Evolutionary conservation across 2,113 vertebrate genomes (phyloP).

Genomic region (Aix galericulata): DNA sequence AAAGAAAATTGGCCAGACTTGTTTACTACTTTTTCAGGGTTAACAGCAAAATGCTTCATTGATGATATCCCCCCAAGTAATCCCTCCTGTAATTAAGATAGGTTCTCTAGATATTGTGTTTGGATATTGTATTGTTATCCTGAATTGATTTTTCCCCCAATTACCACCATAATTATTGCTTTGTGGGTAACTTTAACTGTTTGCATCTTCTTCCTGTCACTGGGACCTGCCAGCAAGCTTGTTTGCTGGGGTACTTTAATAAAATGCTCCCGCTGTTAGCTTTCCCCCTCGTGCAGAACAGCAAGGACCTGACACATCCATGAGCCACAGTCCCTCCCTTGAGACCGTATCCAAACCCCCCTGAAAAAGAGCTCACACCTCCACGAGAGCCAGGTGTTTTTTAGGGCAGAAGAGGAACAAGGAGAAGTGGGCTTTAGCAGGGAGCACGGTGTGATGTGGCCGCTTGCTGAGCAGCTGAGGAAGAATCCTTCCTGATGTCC

Average conservation of each 20-base stretch:
- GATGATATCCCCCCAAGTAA: not conserved
- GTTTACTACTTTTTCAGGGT: not conserved
- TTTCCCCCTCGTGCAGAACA: not conserved
- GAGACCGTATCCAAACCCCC: not conserved
- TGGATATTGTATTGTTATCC: not conserved
- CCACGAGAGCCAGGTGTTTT: not conserved
- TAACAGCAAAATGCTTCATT: not conserved
- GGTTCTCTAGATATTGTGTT: not conserved
- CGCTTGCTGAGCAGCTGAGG: not conserved
- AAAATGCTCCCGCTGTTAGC: not conserved
- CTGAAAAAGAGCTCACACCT: not conserved
- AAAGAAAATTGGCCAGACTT: not conserved
- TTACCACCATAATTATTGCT: not conserved
- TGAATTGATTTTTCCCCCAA: not conserved
- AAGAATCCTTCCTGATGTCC: not conserved
- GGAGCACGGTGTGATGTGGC: not conserved
- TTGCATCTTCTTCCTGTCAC: not conserved
- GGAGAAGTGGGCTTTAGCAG: not conserved
- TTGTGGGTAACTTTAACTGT: slow-evolving; percentile 7
- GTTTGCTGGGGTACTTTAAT: not conserved
- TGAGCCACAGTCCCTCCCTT: not conserved
- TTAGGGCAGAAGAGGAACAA: no score
- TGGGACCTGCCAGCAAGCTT: not conserved
- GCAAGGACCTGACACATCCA: not conserved
- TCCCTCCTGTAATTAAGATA: slow-evolving; percentile 7